A percentile compares a stretch with the other conserved stretches of the same genome.
Conservation (phyloP, 2,888 invertebrate genomes). For the Rhodophaea formosa region DNA sequence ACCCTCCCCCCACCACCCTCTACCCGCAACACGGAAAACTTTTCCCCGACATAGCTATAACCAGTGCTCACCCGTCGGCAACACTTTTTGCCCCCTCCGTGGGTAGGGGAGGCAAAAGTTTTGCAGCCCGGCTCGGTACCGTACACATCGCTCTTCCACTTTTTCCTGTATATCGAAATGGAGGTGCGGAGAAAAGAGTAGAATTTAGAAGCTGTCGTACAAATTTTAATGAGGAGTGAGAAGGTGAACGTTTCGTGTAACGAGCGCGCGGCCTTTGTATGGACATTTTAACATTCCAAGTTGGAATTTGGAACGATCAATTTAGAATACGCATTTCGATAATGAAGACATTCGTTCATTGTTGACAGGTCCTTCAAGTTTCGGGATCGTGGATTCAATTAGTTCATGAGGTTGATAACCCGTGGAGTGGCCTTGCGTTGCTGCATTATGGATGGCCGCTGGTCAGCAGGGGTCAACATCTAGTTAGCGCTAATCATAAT, state of each 20-base stretch:
- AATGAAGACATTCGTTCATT: slow-evolving; percentile 30
- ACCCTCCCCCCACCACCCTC: slow-evolving; percentile 51
- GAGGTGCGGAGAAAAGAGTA: slow-evolving; percentile 80
- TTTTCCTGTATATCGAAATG: slow-evolving; percentile 82
- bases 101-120: slow-evolving; percentile 74
- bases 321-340: slow-evolving; percentile 36
- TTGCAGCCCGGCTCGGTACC: slow-evolving; percentile 73
- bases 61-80: slow-evolving; percentile 75
- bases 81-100: slow-evolving; percentile 76
- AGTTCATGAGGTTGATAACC: slow-evolving; percentile 21
- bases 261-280: slow-evolving; percentile 55
- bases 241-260: slow-evolving; percentile 65
- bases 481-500: slow-evolving; percentile 68
- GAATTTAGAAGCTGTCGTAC: slow-evolving; percentile 79
- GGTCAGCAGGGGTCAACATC: slow-evolving; percentile 54
- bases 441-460: slow-evolving; percentile 52
- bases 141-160: slow-evolving; percentile 80
- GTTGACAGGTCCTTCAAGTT: slow-evolving; percentile 19
- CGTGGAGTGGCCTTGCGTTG: slow-evolving; percentile 21
- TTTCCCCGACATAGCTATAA: slow-evolving; percentile 79
- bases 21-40: slow-evolving; percentile 81
- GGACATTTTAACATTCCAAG: slow-evolving; percentile 52
- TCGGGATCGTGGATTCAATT: slow-evolving; percentile 37
- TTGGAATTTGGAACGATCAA: slow-evolving; percentile 36
- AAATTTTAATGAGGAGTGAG: slow-evolving; percentile 80